A percentile compares a stretch with the other conserved stretches of the same genome.
phyloP scores from a whole-genome alignment of 2,797 vertebrate genomes.

The Notolabrus celidotus region DNA sequence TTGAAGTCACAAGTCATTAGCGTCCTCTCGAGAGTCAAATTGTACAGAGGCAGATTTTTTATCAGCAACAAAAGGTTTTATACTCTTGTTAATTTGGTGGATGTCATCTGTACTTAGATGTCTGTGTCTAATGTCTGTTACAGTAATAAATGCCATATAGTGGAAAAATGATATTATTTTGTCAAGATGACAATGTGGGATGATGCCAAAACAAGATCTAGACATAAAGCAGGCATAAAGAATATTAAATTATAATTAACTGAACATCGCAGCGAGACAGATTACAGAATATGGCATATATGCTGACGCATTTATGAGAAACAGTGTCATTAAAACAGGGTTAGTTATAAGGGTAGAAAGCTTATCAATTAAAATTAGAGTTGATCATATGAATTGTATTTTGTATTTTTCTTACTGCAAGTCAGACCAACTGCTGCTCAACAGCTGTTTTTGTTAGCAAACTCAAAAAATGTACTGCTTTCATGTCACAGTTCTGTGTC shows the following conservation, averaged over 20 bases:
- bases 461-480: constrained; percentile 44
- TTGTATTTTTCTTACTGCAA: constrained; percentile 35
- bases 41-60: constrained; percentile 82
- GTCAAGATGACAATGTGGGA: constrained; percentile 77
- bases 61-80: constrained; percentile 82
- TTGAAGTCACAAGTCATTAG: constrained; percentile 86
- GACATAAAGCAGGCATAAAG: constrained; percentile 71
- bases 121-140: constrained; percentile 81
- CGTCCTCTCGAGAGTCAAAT: constrained; percentile 82
- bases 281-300: constrained; percentile 38
- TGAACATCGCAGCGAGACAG: constrained; percentile 30
- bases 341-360: constrained; percentile 22
- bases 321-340: constrained; percentile 11
- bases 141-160: constrained; percentile 80
- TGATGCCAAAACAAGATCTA: constrained; percentile 61
- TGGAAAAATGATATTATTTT: constrained; percentile 81
- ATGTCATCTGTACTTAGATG: constrained; percentile 83
- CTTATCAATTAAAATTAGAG: neutral
- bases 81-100: constrained; percentile 84
- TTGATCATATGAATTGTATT: constrained; percentile 28
- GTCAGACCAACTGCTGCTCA: constrained; percentile 30
- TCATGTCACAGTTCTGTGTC: constrained; percentile 50
- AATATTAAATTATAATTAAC: constrained; percentile 62
- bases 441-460: constrained; percentile 44
- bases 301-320: constrained; percentile 19